phyloP scores from a whole-genome alignment of 2,113 vertebrate genomes.

The Brevimyrus niger region DNA sequence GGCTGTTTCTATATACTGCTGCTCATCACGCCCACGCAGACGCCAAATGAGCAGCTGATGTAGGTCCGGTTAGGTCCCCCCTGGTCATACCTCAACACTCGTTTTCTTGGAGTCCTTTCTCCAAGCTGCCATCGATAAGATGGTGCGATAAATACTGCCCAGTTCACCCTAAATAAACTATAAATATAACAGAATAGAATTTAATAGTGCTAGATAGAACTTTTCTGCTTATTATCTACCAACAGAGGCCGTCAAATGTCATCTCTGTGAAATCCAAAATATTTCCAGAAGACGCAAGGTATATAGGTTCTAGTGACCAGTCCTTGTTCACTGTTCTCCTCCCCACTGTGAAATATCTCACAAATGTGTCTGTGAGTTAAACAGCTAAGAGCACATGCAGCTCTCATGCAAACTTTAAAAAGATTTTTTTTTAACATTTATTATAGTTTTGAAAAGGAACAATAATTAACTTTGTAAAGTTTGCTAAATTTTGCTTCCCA shows the following conservation, averaged over 20 bases:
- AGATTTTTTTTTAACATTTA: background rate
- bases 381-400: background rate
- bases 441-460: background rate
- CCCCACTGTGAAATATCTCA: background rate
- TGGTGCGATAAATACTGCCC: background rate
- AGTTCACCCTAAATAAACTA: background rate
- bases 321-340: background rate
- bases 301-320: background rate
- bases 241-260: background rate
- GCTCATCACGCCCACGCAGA: slow-evolving; percentile 8
- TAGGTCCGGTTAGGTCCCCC: background rate
- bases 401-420: background rate
- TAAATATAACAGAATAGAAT: background rate
- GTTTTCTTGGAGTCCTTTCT: background rate
- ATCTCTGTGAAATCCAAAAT: background rate
- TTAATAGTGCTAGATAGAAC: background rate
- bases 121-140: background rate
- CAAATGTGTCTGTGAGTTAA: background rate
- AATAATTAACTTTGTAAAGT: background rate
- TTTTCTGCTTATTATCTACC: background rate
- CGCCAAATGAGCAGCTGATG: slow-evolving; percentile 1
- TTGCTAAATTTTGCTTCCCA: background rate
- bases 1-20: background rate
- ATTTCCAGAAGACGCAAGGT: background rate
- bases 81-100: background rate